These are phyloP conservation scores for Heliocidaris erythrogramma DNA, from an alignment of 35 echinoderm and acorn worm species.

Conservation along the genomic window DNA sequence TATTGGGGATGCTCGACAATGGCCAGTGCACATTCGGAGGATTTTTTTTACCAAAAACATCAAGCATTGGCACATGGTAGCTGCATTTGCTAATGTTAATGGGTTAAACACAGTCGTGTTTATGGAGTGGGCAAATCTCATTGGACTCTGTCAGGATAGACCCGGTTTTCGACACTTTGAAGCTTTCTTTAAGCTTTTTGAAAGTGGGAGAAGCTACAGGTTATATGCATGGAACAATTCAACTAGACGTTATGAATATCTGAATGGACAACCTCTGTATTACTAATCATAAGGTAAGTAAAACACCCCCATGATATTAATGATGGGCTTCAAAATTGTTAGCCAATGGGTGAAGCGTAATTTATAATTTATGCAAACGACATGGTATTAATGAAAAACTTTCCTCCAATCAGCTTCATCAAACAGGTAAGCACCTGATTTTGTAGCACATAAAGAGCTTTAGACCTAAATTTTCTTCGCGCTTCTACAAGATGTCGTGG, in stretches of 20 bases:
- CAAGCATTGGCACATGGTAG: slow-evolving; percentile 32
- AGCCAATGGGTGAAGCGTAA: too few species aligned
- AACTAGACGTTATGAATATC: too few species aligned
- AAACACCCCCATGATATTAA: too few species aligned
- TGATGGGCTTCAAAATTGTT: too few species aligned
- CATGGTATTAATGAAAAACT: too few species aligned
- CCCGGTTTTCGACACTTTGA: neutral
- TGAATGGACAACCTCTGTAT: too few species aligned
- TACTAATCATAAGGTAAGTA: too few species aligned
- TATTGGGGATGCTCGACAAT: slow-evolving; percentile 49
- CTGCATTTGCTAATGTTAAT: slow-evolving; percentile 54
- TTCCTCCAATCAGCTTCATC: neutral
- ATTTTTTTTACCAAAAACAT: slow-evolving; percentile 41
- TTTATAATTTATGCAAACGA: neutral
- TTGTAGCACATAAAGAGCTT: too few species aligned
- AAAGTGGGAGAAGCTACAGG: too few species aligned
- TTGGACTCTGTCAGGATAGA: slow-evolving; percentile 36
- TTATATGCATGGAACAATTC: too few species aligned
- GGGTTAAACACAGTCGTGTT: slow-evolving; percentile 49
- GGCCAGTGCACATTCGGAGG: slow-evolving; percentile 23
- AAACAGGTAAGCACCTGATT: neutral
- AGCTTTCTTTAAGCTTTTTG: too few species aligned
- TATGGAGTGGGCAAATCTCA: slow-evolving; percentile 28
- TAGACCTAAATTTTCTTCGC: too few species aligned
- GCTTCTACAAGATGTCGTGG: neutral